These are phyloP conservation scores for Eucera pruinosa DNA, from an alignment of 2,888 invertebrate species.

Conservation along the genomic window DNA sequence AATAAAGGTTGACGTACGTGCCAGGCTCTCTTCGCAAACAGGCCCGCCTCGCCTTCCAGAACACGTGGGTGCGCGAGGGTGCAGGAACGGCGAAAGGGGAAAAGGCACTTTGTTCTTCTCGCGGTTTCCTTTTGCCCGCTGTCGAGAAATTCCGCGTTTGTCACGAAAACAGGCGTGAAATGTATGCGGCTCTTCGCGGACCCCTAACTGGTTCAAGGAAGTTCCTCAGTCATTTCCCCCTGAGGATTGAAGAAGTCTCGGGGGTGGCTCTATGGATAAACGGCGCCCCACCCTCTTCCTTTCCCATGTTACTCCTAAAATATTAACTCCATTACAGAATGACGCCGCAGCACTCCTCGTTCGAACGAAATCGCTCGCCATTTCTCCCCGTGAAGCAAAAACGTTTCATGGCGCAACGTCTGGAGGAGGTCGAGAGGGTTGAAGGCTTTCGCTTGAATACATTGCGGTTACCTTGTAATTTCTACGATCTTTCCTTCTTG, in stretches of 20 bases:
- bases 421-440: no score
- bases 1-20: constrained; percentile 55
- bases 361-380: constrained; percentile 70
- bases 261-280: constrained; percentile 20
- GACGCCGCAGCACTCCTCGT: constrained; percentile 63
- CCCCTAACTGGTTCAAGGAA: constrained; percentile 41
- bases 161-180: constrained; percentile 75
- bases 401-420: background rate
- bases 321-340: constrained; percentile 74
- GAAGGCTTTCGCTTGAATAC: no score
- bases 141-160: constrained; percentile 74
- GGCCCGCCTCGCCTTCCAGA: constrained; percentile 10
- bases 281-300: no score
- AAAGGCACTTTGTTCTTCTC: constrained; percentile 71
- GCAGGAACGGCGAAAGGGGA: constrained; percentile 28
- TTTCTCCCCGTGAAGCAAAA: constrained; percentile 60
- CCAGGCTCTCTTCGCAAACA: constrained; percentile 49
- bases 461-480: no score
- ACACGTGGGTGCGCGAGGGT: constrained; percentile 1
- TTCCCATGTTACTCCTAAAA: constrained; percentile 57
- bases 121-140: constrained; percentile 66
- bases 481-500: background rate
- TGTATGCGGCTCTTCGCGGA: constrained; percentile 67
- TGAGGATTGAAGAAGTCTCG: constrained; percentile 10
- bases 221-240: constrained; percentile 65